phyloP scores from a whole-genome alignment of 2,113 vertebrate species.

The Probosciger aterrimus region DNA sequence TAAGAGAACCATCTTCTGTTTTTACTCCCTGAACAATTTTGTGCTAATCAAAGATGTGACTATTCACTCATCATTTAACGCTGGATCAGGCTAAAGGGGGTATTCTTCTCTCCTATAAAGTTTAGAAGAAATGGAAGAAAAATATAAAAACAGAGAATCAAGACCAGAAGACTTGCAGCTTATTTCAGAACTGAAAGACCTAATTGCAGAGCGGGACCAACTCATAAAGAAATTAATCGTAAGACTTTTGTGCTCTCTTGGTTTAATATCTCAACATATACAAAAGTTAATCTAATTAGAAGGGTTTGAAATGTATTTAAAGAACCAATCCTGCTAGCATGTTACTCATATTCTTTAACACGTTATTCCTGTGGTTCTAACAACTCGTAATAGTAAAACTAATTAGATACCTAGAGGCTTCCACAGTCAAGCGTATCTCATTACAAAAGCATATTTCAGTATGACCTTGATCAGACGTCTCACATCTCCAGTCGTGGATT shows the following conservation, averaged over 20 bases:
- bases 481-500: not conserved
- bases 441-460: not conserved
- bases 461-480: not conserved
- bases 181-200: slow-evolving; percentile 94
- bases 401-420: not conserved
- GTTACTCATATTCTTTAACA: not conserved
- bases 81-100: slow-evolving; percentile 49
- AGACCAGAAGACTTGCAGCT: slow-evolving; percentile 92
- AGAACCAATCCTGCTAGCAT: not conserved
- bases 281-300: not conserved
- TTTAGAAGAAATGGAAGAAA: slow-evolving; percentile 95
- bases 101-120: slow-evolving; percentile 78
- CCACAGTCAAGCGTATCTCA: not conserved
- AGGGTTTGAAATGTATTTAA: not conserved
- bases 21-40: not conserved
- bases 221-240: slow-evolving; percentile 99
- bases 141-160: slow-evolving; percentile 94
- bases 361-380: not conserved
- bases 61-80: not conserved
- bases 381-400: not conserved
- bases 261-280: not conserved
- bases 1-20: not conserved
- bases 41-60: not conserved
- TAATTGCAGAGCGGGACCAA: slow-evolving; percentile 92
- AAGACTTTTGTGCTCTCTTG: slow-evolving; percentile 65